phyloP scores from a whole-genome alignment of 2,113 vertebrate genomes.

The Scopus umbretta region DNA sequence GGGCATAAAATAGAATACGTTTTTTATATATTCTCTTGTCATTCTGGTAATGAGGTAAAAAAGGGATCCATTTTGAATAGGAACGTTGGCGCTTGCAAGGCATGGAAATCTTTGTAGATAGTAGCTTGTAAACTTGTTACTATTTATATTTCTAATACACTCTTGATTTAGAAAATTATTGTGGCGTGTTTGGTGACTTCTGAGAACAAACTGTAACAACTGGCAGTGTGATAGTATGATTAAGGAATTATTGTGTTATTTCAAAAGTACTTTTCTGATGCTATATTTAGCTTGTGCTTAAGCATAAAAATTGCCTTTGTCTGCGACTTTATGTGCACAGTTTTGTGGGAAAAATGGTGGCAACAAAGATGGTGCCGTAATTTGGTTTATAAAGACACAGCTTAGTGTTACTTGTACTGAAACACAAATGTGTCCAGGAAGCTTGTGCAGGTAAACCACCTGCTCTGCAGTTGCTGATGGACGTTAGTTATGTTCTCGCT shows the following conservation, averaged over 20 bases:
- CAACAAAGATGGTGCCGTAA: not conserved
- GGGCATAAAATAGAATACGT: not conserved
- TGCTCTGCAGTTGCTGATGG: not conserved
- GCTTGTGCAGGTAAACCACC: not conserved
- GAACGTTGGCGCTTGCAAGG: not conserved
- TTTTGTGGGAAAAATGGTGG: not conserved
- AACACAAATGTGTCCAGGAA: not conserved
- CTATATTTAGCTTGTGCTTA: not conserved
- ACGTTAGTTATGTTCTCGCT: not conserved
- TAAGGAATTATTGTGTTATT: not conserved
- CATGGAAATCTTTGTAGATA: not conserved
- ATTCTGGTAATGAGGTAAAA: not conserved
- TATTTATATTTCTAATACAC: conserved; percentile 30
- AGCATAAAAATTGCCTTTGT: not conserved
- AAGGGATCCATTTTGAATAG: not conserved
- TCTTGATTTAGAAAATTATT: not conserved
- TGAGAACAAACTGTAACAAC: conserved; percentile 1
- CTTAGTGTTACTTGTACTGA: not conserved
- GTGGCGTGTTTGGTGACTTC: not conserved
- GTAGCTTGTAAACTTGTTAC: not conserved
- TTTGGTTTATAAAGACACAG: not conserved
- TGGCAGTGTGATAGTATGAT: not conserved
- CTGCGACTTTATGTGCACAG: not conserved
- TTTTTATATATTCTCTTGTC: not conserved
- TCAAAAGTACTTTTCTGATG: not conserved